Conservation (phyloP, 2,113 vertebrate genomes). For the Nerophis lumbriciformis region DNA sequence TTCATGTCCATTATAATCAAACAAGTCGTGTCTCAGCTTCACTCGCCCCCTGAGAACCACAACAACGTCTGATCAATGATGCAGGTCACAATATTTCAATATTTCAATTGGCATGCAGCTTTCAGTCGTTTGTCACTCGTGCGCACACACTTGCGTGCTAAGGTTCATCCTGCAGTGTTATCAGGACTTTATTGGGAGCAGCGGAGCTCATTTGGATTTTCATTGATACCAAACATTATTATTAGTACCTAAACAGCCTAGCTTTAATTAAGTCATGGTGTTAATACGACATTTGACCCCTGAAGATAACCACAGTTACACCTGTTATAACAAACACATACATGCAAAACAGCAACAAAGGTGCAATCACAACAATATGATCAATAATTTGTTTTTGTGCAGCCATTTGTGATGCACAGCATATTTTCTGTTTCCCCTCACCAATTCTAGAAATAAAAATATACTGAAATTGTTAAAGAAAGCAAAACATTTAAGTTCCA, state of each 20-base stretch:
- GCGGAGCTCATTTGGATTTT: conserved; percentile 71
- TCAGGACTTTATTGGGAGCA: conserved; percentile 40
- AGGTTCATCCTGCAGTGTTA: conserved; percentile 38
- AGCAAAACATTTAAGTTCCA: no score
- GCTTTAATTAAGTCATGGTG: conserved; percentile 47
- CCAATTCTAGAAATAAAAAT: no score
- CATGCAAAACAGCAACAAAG: not conserved
- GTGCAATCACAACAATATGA: not conserved
- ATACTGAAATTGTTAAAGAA: no score
- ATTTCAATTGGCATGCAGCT: conserved; percentile 38
- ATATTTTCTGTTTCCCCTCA: no score
- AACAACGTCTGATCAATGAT: conserved; percentile 45
- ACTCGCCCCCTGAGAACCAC: conserved; percentile 25
- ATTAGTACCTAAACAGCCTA: not conserved
- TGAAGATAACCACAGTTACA: conserved; percentile 25
- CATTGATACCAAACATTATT: conserved; percentile 45
- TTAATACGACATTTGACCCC: conserved; percentile 39
- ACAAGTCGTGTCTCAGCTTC: conserved; percentile 36
- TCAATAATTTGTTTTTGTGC: no score
- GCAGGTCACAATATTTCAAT: conserved; percentile 29
- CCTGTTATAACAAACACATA: conserved; percentile 49
- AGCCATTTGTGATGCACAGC: no score
- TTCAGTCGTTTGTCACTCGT: conserved; percentile 6
- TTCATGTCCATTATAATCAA: conserved; percentile 54
- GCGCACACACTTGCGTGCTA: conserved; percentile 54